Evolutionary conservation across 92 coral and sea anemone genomes (phyloP), one percentile per base, ranked within the genome.

Genomic region (Heteractis magnifica): DNA sequence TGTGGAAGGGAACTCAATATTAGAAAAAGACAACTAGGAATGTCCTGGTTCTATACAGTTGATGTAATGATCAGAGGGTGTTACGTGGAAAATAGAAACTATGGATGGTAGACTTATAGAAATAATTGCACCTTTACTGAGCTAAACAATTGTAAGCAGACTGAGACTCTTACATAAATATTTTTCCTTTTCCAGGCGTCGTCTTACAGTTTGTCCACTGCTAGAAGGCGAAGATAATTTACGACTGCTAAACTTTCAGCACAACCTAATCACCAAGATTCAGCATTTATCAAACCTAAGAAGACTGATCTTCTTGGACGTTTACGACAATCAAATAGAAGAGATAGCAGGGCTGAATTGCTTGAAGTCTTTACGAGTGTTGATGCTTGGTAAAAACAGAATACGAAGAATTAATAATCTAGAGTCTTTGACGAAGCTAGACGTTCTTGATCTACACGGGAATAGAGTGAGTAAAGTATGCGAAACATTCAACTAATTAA

Each of bases 381-480:
- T 96, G 44, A 92, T 96, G 97, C 65, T 94, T 19, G 99, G 99
- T 2, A 96, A 96, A 87, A 94, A 96, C 85, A 92, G 95, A 73
- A 94, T 96, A 12, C 79, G 93, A 74, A 92, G 85, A 83, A 94
- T 96, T 86, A 89, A 90, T 65, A 96, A 94, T 83, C 84, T 96
- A 75, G 99, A 94, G 23, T 86, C 94, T 13, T 90, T 96, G 64
- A 96, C 91, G 68, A 96, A 96, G 79, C 90, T 96, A 64, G 99
- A 96, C 81, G 99, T 96, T 70, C 82, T 96, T 70, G 99, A 96
- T 85, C 88, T 96, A 56, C 99, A 96, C 84, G 99, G 99, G 11
- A 96, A 96, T 82, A 94, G 93, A 87, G 99, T 96, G 81, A 65
- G 84, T 50, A 58, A 53, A 53, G 9, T 8, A 8, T 12, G 10